Evolutionary conservation across 2,113 vertebrate species (phyloP).

Genomic region (Microcebus jonahi): DNA sequence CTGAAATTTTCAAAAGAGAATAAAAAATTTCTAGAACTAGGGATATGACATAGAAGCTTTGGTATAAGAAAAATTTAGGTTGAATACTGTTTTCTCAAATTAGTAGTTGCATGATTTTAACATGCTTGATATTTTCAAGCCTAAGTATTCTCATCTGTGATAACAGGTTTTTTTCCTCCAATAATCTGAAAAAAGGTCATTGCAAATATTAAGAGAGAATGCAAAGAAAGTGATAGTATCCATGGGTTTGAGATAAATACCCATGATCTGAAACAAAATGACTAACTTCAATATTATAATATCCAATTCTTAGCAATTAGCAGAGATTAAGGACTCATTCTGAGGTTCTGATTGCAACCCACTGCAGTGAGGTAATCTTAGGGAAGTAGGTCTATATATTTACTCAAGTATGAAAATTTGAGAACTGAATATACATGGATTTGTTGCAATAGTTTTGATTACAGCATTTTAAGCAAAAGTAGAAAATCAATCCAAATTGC

Average conservation of each 20-base stretch:
- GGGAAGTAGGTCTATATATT: not conserved
- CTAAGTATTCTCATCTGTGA: not conserved
- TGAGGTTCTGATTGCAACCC: not conserved
- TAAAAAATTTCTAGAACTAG: not conserved
- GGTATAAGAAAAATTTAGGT: not conserved
- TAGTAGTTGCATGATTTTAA: not conserved
- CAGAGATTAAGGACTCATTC: constrained; percentile 30
- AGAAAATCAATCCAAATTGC: not conserved
- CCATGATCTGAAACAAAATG: not conserved
- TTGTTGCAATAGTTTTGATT: not conserved
- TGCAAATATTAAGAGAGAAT: not conserved
- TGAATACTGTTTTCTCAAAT: constrained; percentile 8
- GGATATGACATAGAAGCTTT: not conserved
- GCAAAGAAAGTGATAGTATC: not conserved
- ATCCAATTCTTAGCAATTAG: constrained; percentile 29
- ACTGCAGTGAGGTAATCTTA: constrained; percentile 42
- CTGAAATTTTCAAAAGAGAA: not conserved
- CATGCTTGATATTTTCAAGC: not conserved
- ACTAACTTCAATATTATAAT: not conserved
- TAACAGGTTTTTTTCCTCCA: not conserved
- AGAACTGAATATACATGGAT: not conserved
- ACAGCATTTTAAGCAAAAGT: not conserved
- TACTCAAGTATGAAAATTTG: constrained; percentile 5
- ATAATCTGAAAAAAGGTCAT: not conserved
- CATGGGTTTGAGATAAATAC: not conserved